Evolutionary conservation across 2,113 vertebrate species (phyloP), one percentile per base, ranked within the genome.

Genomic region (Brachyistius frenatus): DNA sequence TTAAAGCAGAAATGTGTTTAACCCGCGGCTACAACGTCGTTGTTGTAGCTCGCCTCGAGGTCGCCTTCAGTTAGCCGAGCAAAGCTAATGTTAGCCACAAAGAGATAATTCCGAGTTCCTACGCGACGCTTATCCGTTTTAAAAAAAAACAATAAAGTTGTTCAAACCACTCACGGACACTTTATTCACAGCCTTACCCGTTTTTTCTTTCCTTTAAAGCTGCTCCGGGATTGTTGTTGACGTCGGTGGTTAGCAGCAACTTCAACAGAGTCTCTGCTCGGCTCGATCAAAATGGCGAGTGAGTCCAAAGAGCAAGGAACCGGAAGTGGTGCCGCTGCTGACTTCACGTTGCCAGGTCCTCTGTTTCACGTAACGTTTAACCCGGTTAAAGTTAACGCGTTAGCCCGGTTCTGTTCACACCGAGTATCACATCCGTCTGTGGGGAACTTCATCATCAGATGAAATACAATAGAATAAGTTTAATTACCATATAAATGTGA

Each of bases 271-370:
- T 36, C 56, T 65, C 33, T 4, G 1, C 14, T 68, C 46, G 10
- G 67, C 66, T 69, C 13, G 2, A 50, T 46, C 73, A 93, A 93
- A 92, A 93, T 93, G 91, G 91, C 90, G 90, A 76, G 2, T 0
- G 64, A 31, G 56, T 56, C 54, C 3, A 37, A 46, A 49, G 67
- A 62, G 63, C 52, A 57, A n/a, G 58, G 60, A 78, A 67, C 69
- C 8, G 68, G 66, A 81, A 63, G 69, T 11, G 14, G 64, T 11
- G 16, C 35, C 3, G 44, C 46, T 53, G 56, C 53, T 39, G 52
- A 23, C 3, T 8, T 14, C 4, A 5, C 0, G 77, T 88, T 84
- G 83, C 87, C 83, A 82, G 46, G 31, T 23, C 23, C 23, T 23
- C 23, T 23, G 23, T 23, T 23, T 23, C 23, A 23, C 23, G 23